These are phyloP conservation scores for Stratiomys singularior DNA, from an alignment of 2,888 invertebrate genomes.

Conservation along the genomic window DNA sequence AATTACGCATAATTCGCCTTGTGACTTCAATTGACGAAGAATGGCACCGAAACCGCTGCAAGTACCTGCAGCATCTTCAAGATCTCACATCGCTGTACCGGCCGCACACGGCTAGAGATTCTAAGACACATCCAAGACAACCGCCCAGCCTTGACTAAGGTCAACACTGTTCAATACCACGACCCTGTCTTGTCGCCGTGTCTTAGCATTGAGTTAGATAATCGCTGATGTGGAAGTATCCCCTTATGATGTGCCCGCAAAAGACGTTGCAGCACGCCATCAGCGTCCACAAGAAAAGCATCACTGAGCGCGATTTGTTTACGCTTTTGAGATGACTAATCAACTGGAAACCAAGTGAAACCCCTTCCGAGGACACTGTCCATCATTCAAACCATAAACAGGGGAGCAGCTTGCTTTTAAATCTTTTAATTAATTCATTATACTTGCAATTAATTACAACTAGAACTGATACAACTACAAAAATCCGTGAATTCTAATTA, in stretches of 20 bases:
- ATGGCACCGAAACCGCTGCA: background rate
- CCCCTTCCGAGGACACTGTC: background rate
- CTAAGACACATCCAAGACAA: background rate
- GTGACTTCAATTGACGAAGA: background rate
- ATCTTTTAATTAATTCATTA: background rate
- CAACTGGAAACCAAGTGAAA: background rate
- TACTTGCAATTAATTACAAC: background rate
- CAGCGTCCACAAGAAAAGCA: background rate
- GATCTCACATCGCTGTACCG: background rate
- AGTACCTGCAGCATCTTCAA: background rate
- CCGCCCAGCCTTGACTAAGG: background rate
- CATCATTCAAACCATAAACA: background rate
- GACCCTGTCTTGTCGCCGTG: background rate
- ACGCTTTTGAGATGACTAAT: background rate
- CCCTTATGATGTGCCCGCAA: background rate
- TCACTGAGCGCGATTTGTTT: background rate
- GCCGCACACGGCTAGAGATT: background rate
- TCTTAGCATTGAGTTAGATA: background rate
- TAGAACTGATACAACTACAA: background rate
- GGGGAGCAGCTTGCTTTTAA: background rate
- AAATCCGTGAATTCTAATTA: background rate
- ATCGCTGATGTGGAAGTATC: background rate
- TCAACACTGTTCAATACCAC: slow-evolving; percentile 11
- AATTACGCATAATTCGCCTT: background rate
- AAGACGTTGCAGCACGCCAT: background rate